phyloP scores from a whole-genome alignment of 2,113 vertebrate species.

The Microcebus tavaratra region DNA sequence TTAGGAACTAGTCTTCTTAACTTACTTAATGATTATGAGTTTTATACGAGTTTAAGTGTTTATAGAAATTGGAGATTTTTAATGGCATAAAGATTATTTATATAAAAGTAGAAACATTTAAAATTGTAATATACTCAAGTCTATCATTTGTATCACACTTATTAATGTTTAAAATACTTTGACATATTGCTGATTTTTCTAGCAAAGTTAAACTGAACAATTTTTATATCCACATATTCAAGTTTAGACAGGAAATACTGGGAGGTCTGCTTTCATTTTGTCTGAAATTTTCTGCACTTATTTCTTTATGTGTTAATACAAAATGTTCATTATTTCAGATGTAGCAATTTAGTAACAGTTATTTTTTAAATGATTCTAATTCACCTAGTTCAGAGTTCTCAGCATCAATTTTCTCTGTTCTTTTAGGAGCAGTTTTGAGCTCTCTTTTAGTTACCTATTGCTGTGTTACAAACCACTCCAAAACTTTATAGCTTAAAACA shows the following conservation, averaged over 20 bases:
- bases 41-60: conserved; percentile 54
- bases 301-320: conserved; percentile 47
- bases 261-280: conserved; percentile 36
- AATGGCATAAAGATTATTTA: conserved; percentile 54
- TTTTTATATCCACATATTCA: conserved; percentile 43
- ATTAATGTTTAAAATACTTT: conserved; percentile 59
- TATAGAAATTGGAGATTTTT: conserved; percentile 38
- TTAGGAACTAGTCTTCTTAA: conserved; percentile 7
- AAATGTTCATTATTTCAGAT: conserved; percentile 13
- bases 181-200: conserved; percentile 60
- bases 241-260: conserved; percentile 41
- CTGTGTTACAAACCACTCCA: neutral
- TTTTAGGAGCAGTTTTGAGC: neutral
- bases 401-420: neutral
- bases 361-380: neutral
- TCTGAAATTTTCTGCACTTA: conserved; percentile 46
- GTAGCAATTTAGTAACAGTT: conserved; percentile 6
- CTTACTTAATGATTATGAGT: conserved; percentile 13
- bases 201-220: conserved; percentile 37
- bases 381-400: neutral
- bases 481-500: neutral
- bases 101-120: conserved; percentile 14
- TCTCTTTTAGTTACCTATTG: conserved; percentile 3
- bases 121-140: conserved; percentile 28
- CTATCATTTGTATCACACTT: conserved; percentile 64